A percentile compares a stretch with the other conserved stretches of the same genome.
Conservation (phyloP, 2,113 vertebrate species). For the Raja brachyura region DNA sequence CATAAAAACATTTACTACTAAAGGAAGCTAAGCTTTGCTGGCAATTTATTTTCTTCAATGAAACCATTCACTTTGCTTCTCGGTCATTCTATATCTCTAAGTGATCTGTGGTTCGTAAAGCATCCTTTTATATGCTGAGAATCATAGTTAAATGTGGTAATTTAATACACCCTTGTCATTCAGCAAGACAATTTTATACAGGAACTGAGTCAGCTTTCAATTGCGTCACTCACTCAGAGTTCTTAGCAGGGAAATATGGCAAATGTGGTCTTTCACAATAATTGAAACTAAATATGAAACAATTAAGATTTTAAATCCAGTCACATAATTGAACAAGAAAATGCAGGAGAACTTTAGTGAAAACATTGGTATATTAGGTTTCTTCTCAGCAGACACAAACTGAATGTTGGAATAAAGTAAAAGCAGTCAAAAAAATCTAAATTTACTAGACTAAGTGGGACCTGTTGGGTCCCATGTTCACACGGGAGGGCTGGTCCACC, state of each 20-base stretch:
- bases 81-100: not conserved
- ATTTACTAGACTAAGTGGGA: not conserved
- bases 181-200: constrained; percentile 16
- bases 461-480: too few species aligned
- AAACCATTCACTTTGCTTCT: not conserved
- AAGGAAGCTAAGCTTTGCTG: not conserved
- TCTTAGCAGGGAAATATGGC: not conserved
- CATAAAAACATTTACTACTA: not conserved
- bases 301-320: not conserved
- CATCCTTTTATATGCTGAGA: not conserved
- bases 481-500: too few species aligned
- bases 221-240: not conserved
- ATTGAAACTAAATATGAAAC: not conserved
- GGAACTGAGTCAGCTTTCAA: not conserved
- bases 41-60: not conserved
- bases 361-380: not conserved
- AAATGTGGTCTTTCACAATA: not conserved
- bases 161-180: not conserved
- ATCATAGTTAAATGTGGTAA: constrained; percentile 15
- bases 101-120: not conserved
- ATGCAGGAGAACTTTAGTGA: not conserved
- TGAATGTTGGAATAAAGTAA: not conserved
- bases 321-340: too few species aligned
- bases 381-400: not conserved
- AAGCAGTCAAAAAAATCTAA: not conserved